Base-by-base conservation (phyloP, 1,140 invertebrate genomes). In the Sinonovacula constricta region DNA sequence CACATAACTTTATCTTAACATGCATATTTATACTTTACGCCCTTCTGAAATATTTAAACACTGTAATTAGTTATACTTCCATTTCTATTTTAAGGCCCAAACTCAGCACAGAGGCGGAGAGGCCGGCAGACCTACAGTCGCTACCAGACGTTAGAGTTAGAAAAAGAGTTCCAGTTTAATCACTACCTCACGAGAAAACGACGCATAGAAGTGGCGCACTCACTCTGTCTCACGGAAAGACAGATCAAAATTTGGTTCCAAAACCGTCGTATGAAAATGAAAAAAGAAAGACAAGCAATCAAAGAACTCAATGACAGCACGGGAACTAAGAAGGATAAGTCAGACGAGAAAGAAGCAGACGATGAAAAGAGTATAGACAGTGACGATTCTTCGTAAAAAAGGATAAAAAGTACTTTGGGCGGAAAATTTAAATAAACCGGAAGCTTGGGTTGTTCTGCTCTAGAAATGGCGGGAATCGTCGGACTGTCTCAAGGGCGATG, bases 221-320 rank as follows among this genome's bases (percentile, higher is more conserved):
- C 95, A 30, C 93, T 97, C 60, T 96, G 95, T 91, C 93, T 97
- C 53, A 96, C 95, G 66, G 97, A 98, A 91, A 93, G 96, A 83
- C 95, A 96, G 91, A 96, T 96, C 82, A 96, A 96, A 92, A 92
- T 91, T 57, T 92, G 91, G 91, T 92, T 99, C 93, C 97, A 99
- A 92, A 99, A 99, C 92, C 93, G 97, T 70, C 93, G 98, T 83
- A 99, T 99, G 98, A 99, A 99, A 92, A 98, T 97, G 97, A 99
- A 99, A 94, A 99, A 99, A 93, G 97, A 99, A 63, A 49, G 67
- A 49, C 75, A 78, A 45, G 65, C 75, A 15, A 78, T 78, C 33
- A 78, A 78, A 54, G 75, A 78, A 28, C 57, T 78, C 10, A 78
- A 78, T 78, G 75, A 78, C n/a, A 67, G 34, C 26, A 62, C 34